Evolutionary conservation across 2,888 invertebrate genomes (phyloP).

Genomic region (Leucoma salicis): DNA sequence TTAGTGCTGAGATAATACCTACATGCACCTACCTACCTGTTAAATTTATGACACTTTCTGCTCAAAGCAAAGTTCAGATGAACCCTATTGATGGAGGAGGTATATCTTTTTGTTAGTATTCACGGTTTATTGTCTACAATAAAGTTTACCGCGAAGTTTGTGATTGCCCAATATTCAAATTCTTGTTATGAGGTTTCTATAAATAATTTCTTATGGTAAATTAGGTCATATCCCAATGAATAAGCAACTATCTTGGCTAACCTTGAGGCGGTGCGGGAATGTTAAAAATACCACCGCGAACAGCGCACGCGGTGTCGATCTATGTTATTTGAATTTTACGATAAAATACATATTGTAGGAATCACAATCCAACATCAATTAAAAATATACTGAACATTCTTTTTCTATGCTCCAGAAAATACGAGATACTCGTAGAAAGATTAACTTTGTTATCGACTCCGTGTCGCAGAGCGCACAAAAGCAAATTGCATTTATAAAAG

Average conservation of each 20-base stretch:
- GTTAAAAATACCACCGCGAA: slow-evolving; percentile 78
- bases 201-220: slow-evolving; percentile 62
- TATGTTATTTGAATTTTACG: slow-evolving; percentile 51
- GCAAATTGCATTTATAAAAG: slow-evolving; percentile 39
- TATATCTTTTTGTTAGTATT: background rate
- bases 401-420: no score
- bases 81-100: slow-evolving; percentile 1
- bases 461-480: slow-evolving; percentile 25
- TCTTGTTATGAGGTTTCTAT: slow-evolving; percentile 37
- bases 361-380: no score
- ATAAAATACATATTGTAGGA: slow-evolving; percentile 41
- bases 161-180: slow-evolving; percentile 4
- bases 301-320: slow-evolving; percentile 52
- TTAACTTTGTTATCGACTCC: no score
- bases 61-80: no score
- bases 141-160: background rate
- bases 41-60: no score
- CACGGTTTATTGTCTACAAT: background rate
- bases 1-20: no score
- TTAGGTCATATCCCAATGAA: slow-evolving; percentile 80
- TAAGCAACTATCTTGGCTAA: slow-evolving; percentile 76
- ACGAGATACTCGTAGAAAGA: no score
- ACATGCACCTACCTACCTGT: no score
- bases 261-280: slow-evolving; percentile 80
- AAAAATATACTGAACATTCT: no score